Base-by-base conservation (phyloP, 2,888 invertebrate species). In the Pogonocherus hispidulus region DNA sequence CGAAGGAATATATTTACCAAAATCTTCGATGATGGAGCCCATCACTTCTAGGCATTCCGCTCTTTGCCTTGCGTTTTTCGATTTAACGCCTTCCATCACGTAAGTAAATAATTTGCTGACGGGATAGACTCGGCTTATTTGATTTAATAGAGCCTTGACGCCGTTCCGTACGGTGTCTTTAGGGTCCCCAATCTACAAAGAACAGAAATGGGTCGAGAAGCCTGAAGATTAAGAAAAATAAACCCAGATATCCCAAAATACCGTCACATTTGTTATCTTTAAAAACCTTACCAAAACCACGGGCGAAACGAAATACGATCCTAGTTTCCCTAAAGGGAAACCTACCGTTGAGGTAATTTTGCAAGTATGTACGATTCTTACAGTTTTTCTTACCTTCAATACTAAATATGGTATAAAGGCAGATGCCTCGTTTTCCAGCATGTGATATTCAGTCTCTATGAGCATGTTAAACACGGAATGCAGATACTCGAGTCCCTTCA, bases 1-100 rank as follows among this genome's bases (percentile, higher is more conserved):
- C n/a, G n/a, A n/a, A n/a, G n/a, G n/a, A n/a, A n/a, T n/a, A n/a
- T n/a, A 41, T 11, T 8, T 80, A 80, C 97, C 97, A 84, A 93
- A 95, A 49, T 89, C 91, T 84, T 95, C 95, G 62, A 98, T 93
- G 62, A 98, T 88, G 66, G 91, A 91, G 0, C 95, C 93, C 81
- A 99, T 89, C 83, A 97, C 95, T 78, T 98, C 98, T 64, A 99
- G 87, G 83, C 99, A 98, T 86, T 98, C 99, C 87, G 97, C 94
- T 80, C 98, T 90, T 84, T 98, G 98, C 46, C 98, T 90, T 0
- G 98, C 95, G 85, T 98, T 99, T 86, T 99, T 99, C 0, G 98
- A 97, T 82, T 97, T 97, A 11, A 98, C 86, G 1, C 98, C 99
- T 78, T 99, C 98, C 92, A 98, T 94, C 16, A 98, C 88, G 78